These are phyloP conservation scores for Bubo blakistoni DNA, from an alignment of 2,113 vertebrate species.

Conservation along the genomic window DNA sequence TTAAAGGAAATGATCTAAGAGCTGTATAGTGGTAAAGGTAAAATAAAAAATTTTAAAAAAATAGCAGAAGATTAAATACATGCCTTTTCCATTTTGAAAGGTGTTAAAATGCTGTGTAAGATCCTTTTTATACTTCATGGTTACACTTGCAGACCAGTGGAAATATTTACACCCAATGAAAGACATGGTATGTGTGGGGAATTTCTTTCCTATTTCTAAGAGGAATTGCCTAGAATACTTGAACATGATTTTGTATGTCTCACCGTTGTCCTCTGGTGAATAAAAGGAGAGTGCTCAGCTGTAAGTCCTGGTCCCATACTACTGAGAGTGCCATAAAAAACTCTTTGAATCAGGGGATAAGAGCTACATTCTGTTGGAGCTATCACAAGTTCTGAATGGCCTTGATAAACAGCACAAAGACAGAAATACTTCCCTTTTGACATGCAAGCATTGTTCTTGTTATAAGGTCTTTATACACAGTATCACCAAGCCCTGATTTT, in stretches of 20 bases:
- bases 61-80: neutral
- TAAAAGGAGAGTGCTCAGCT: neutral
- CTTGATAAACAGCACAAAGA: neutral
- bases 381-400: neutral
- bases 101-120: neutral
- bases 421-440: neutral
- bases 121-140: neutral
- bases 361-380: neutral
- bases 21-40: neutral
- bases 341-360: neutral
- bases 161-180: neutral
- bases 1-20: neutral
- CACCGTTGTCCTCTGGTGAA: neutral
- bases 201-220: neutral
- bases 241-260: neutral
- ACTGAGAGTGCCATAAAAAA: neutral
- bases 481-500: neutral
- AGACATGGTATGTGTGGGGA: accelerated
- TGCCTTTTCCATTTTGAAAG: neutral
- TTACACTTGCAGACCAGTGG: neutral
- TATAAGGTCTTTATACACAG: neutral
- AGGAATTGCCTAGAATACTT: neutral
- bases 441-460: neutral
- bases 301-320: neutral
- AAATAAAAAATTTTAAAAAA: neutral